Conservation (phyloP, 2,113 vertebrate species). For the Chloropsis hardwickii region DNA sequence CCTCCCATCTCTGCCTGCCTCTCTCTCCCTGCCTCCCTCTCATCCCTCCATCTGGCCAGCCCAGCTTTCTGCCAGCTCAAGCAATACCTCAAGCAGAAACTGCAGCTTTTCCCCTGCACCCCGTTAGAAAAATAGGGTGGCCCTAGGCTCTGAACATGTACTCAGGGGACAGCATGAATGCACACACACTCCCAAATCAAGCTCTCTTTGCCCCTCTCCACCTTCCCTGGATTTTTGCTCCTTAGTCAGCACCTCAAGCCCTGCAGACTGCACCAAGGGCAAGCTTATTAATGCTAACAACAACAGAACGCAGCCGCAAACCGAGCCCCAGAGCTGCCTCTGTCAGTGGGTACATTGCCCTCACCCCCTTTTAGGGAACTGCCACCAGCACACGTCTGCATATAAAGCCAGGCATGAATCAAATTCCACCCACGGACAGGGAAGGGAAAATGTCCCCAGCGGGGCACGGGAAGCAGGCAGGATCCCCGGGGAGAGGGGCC, state of each 20-base stretch:
- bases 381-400: background rate
- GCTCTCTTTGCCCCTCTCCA: background rate
- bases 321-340: background rate
- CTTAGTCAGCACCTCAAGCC: conserved; percentile 32
- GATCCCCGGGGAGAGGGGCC: background rate
- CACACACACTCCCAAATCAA: background rate
- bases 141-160: background rate
- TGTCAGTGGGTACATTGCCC: background rate
- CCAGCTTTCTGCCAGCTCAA: conserved; percentile 48
- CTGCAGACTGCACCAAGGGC: conserved; percentile 36
- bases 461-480: background rate
- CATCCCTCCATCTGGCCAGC: conserved; percentile 66
- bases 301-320: background rate
- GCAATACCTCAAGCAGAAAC: conserved; percentile 47
- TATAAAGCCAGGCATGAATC: background rate
- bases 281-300: background rate
- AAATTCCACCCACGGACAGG: background rate
- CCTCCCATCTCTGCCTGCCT: conserved; percentile 46
- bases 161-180: background rate
- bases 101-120: conserved; percentile 13
- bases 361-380: background rate
- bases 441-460: background rate
- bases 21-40: conserved; percentile 48
- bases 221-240: background rate
- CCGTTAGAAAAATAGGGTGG: background rate